Evolutionary conservation across 2,797 vertebrate species (phyloP).

Genomic region (Hylomyscus alleni): DNA sequence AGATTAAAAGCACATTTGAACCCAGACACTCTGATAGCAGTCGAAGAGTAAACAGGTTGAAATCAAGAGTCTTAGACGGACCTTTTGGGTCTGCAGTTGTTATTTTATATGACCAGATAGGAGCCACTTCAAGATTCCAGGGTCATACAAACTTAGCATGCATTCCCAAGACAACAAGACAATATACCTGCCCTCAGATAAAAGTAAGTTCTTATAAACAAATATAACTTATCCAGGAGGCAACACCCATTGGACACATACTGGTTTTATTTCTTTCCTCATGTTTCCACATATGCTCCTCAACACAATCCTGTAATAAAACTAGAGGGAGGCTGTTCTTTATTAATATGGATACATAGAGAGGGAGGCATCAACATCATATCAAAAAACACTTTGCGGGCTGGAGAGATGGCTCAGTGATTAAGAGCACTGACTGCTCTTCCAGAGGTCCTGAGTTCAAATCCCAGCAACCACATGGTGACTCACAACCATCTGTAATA

Average conservation of each 20-base stretch:
- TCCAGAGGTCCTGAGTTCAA: no score
- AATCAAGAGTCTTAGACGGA: conserved; percentile 21
- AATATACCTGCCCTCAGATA: background rate
- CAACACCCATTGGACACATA: no score
- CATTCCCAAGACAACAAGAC: background rate
- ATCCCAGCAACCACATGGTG: no score
- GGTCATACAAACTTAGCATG: background rate
- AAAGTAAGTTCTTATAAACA: background rate
- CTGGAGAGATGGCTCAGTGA: no score
- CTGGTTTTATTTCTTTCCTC: background rate
- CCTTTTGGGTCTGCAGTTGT: background rate
- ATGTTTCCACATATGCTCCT: background rate
- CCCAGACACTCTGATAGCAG: conserved; percentile 15
- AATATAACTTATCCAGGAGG: background rate
- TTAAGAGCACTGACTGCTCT: no score
- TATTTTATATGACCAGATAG: background rate
- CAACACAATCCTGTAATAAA: background rate
- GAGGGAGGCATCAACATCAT: background rate
- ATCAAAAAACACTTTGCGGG: no score
- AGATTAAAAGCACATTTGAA: conserved; percentile 74
- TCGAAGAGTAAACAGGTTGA: background rate
- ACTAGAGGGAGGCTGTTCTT: no score
- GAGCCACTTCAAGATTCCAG: conserved; percentile 37
- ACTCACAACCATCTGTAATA: no score
- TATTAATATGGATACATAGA: background rate